Evolutionary conservation across 2,888 invertebrate genomes (phyloP).

Genomic region (Hermodice carunculata): DNA sequence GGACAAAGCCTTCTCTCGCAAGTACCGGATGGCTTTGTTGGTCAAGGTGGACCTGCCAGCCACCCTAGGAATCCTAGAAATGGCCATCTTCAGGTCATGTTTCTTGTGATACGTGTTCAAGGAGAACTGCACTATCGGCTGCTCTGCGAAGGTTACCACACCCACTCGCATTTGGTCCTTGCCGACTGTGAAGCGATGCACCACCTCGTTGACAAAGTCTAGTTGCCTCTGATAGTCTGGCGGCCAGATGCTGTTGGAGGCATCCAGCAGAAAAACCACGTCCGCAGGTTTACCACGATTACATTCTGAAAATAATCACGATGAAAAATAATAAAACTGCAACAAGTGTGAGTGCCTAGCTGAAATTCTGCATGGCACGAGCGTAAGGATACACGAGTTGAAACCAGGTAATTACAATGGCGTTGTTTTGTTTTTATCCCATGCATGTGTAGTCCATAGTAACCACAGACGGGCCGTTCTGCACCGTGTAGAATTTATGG

Average conservation of each 20-base stretch:
- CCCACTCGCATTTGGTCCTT: slow-evolving; percentile 22
- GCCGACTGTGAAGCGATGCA: slow-evolving; percentile 36
- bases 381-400: too few relatives aligned
- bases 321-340: too few relatives aligned
- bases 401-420: too few relatives aligned
- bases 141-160: slow-evolving; percentile 33
- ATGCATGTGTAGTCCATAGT: too few relatives aligned
- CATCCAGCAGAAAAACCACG: slow-evolving; percentile 52
- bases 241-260: slow-evolving; percentile 56
- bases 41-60: neutral
- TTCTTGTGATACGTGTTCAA: slow-evolving; percentile 8
- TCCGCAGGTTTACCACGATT: slow-evolving; percentile 48
- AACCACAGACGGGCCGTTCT: too few relatives aligned
- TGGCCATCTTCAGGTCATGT: neutral
- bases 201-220: slow-evolving; percentile 50
- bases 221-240: slow-evolving; percentile 55
- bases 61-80: neutral
- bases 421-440: too few relatives aligned
- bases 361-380: too few relatives aligned
- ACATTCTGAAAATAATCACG: too few relatives aligned
- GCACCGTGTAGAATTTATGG: too few relatives aligned
- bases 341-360: too few relatives aligned
- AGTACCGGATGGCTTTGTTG: neutral
- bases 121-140: slow-evolving; percentile 36
- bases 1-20: neutral